Evolutionary conservation across 2,888 invertebrate genomes (phyloP), one percentile per base, ranked within the genome.

Genomic region (Amphipyra tragopoginis): DNA sequence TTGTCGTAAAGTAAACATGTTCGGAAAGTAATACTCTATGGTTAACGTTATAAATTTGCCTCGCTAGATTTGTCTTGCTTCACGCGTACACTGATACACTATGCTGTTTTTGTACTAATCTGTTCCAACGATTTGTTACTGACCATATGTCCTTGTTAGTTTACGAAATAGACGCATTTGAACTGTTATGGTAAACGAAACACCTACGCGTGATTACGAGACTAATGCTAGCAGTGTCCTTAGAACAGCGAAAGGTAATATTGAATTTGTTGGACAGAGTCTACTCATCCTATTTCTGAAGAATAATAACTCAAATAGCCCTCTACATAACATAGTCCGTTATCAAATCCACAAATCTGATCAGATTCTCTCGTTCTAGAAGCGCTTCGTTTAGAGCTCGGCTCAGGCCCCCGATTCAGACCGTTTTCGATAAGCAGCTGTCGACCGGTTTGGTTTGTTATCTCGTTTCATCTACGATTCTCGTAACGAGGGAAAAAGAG

Each of bases 21-120:
- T 59, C 52, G 39, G 38, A 39, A n/a, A 43, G 42, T 48, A n/a
- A 48, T 45, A 54, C 21, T 72, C 55, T 44, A 59, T 59, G 49
- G 52, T 58, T 11, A 58, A 63, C 49, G 47, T 63, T 47, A 49
- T 14, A 49, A 38, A 77, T 79, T 76, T 36, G 56, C 39, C 50
- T 53, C 59, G 65, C 59, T 57, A 42, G 47, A 66, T 78, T 66
- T 29, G 43, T 29, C 33, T n/a, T 58, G 58, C 57, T 75, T 79
- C 63, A 70, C 57, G 73, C 63, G n/a, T 55, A 61, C 51, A 14
- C 39, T 39, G 47, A 65, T 60, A 52, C n/a, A 34, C 49, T 50
- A 38, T 58, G 57, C 55, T 61, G 48, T 67, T 73, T 67, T 65
- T 66, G 66, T 68, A 45, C 63, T 66, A 56, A 63, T 60, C 44